Conservation (phyloP, 2,113 vertebrate genomes). For the Nyctereutes procyonoides region DNA sequence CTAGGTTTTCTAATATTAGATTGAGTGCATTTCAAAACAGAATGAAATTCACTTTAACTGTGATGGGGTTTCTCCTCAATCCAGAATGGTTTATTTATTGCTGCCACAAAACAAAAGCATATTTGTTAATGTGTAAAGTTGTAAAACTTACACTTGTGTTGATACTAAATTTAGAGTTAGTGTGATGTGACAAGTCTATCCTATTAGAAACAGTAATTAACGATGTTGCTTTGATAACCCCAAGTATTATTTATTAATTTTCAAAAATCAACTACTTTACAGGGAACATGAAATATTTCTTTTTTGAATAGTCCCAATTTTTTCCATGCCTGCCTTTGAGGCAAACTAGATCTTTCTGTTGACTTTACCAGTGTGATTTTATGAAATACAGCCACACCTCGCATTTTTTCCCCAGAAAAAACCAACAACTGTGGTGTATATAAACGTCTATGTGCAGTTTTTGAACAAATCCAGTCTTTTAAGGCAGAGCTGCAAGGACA, state of each 20-base stretch:
- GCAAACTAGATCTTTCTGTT: slow-evolving; percentile 29
- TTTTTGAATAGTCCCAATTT: background rate
- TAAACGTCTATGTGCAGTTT: background rate
- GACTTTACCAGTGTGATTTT: slow-evolving; percentile 26
- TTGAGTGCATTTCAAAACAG: slow-evolving; percentile 32
- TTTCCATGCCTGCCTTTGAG: background rate
- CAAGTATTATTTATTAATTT: slow-evolving; percentile 28
- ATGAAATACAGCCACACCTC: background rate
- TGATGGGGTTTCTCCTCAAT: background rate
- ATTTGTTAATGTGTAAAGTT: background rate
- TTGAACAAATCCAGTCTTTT: slow-evolving; percentile 22
- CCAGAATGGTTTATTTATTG: background rate
- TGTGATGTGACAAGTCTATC: background rate
- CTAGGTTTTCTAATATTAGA: slow-evolving; percentile 35
- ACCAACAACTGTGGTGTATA: background rate
- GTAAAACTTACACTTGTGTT: background rate
- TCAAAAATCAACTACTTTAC: background rate
- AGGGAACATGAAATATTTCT: slow-evolving; percentile 12
- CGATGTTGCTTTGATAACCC: background rate
- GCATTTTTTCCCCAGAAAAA: background rate
- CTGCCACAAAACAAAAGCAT: slow-evolving; percentile 33
- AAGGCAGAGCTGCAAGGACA: slow-evolving; percentile 33
- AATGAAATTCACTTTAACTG: background rate
- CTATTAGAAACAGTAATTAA: background rate
- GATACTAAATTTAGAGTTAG: background rate